phyloP scores from a whole-genome alignment of 1,140 invertebrate species.

The Musca domestica region DNA sequence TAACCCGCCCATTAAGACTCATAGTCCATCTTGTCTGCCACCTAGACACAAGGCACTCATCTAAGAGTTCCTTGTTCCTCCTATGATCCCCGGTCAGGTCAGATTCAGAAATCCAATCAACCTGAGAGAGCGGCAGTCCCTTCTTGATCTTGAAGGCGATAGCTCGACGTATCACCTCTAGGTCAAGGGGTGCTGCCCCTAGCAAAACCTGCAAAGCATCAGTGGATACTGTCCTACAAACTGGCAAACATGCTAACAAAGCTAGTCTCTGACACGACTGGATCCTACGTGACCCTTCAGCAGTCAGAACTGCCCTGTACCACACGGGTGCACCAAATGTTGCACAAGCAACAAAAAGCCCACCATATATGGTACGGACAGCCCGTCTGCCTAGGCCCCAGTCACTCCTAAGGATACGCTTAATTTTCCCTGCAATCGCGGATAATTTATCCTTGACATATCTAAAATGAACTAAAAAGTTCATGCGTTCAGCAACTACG shows the following conservation, averaged over 20 bases:
- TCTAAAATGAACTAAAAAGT: background rate
- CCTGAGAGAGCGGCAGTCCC: background rate
- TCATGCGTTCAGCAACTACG: background rate
- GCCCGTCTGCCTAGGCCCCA: constrained; percentile 5
- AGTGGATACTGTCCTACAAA: background rate
- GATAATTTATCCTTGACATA: too few relatives aligned
- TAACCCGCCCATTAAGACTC: too few relatives aligned
- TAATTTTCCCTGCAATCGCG: background rate
- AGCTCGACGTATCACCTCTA: background rate
- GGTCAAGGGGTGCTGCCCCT: background rate
- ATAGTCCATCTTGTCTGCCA: too few relatives aligned
- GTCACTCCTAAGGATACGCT: constrained; percentile 2
- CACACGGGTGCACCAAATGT: constrained; percentile 9
- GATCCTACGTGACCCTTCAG: background rate
- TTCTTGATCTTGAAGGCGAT: background rate
- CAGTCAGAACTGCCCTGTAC: background rate
- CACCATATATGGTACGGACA: constrained; percentile 18
- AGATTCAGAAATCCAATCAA: background rate
- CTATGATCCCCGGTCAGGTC: background rate
- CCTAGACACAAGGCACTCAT: too few relatives aligned
- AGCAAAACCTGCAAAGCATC: background rate
- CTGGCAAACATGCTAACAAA: constrained; percentile 1
- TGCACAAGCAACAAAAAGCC: constrained; percentile 23
- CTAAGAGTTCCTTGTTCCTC: too few relatives aligned
- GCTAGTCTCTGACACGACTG: constrained; percentile 8